phyloP scores from a whole-genome alignment of 1,140 invertebrate genomes.

The Drosophila mauritiana region DNA sequence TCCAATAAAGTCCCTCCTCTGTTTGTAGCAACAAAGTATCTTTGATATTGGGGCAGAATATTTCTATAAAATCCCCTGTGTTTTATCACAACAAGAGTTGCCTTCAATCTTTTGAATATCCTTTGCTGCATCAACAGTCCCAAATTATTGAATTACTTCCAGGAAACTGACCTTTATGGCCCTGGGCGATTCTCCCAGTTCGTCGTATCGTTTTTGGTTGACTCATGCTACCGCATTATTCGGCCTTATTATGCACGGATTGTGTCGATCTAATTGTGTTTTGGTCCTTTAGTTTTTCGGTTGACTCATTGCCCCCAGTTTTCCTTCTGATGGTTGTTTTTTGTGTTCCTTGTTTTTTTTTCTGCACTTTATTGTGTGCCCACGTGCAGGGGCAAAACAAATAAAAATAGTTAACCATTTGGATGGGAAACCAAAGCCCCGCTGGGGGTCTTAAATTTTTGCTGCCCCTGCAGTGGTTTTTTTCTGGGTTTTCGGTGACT shows the following conservation, averaged over 20 bases:
- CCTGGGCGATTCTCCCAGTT: slow-evolving; percentile 13
- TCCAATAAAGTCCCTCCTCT: slow-evolving; percentile 1
- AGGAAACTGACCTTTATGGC: slow-evolving; percentile 52
- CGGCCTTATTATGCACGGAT: slow-evolving; percentile 69
- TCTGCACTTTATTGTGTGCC: slow-evolving; percentile 54
- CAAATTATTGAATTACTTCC: slow-evolving; percentile 54
- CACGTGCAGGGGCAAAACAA: slow-evolving; percentile 70
- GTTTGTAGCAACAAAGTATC: slow-evolving; percentile 2
- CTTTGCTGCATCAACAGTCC: slow-evolving; percentile 40
- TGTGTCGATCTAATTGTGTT: slow-evolving; percentile 71
- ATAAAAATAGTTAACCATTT: slow-evolving; percentile 68
- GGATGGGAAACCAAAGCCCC: slow-evolving; percentile 73
- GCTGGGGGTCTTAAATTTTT: slow-evolving; percentile 60
- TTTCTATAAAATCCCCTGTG: slow-evolving; percentile 20
- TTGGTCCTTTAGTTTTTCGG: slow-evolving; percentile 63
- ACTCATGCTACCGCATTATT: slow-evolving; percentile 60
- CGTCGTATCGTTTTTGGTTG: slow-evolving; percentile 41
- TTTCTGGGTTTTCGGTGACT: slow-evolving; percentile 36
- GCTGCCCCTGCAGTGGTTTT: slow-evolving; percentile 53
- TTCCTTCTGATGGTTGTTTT: slow-evolving; percentile 46
- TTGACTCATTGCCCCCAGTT: slow-evolving; percentile 67
- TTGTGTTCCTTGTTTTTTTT: slow-evolving; percentile 36
- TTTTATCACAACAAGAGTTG: slow-evolving; percentile 10
- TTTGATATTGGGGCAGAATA: slow-evolving; percentile 21
- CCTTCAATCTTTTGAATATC: slow-evolving; percentile 30